Evolutionary conservation across 2,113 vertebrate species (phyloP).

Genomic region (Cinclus mexicanus): DNA sequence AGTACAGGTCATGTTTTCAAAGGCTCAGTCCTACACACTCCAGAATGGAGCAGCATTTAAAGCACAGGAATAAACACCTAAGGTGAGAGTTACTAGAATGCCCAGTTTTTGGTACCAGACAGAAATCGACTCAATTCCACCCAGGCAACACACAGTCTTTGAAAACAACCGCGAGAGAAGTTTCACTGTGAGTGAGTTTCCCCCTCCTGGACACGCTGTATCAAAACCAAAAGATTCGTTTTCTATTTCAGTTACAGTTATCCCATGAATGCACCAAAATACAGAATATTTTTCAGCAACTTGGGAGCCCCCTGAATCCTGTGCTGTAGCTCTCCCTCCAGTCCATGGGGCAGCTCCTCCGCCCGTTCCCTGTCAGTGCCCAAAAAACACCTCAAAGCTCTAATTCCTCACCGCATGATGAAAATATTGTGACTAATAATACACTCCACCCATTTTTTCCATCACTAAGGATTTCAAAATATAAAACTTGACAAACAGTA

Average conservation of each 20-base stretch:
- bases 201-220: conserved; percentile 30
- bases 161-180: background rate
- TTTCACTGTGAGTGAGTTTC: conserved; percentile 22
- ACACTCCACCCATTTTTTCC: conserved; percentile 17
- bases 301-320: background rate
- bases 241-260: background rate
- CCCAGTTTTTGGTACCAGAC: background rate
- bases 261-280: background rate
- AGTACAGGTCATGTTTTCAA: conserved; percentile 42
- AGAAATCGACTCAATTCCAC: background rate
- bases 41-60: background rate
- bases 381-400: background rate
- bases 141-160: background rate
- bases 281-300: background rate
- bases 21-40: background rate
- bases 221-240: background rate
- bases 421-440: conserved; percentile 30
- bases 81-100: accelerated
- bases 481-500: background rate
- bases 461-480: conserved; percentile 19
- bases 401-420: background rate
- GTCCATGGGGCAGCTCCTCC: background rate
- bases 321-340: background rate
- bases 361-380: background rate
- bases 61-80: background rate